Percentiles rank a stretch among this genome's conserved stretches.
phyloP scores from a whole-genome alignment of 2,888 invertebrate genomes.

The Autographa pulchrina region DNA sequence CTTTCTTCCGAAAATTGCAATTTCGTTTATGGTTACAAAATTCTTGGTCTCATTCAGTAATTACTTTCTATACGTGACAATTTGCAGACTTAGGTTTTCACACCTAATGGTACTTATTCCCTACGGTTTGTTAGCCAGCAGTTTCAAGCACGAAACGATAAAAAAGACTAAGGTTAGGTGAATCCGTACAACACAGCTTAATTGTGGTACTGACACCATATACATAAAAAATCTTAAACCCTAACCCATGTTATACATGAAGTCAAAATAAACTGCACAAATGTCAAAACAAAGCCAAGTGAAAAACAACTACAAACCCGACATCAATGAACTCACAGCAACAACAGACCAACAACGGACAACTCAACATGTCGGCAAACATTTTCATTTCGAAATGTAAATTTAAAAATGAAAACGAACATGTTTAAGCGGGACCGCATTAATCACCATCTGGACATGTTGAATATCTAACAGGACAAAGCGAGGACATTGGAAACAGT shows the following conservation, averaged over 20 bases:
- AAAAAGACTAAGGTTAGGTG: background rate
- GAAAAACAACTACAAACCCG: slow-evolving; percentile 7
- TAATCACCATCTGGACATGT: slow-evolving; percentile 56
- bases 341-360: slow-evolving; percentile 27
- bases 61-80: background rate
- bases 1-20: background rate
- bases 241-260: background rate
- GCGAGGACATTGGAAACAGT: slow-evolving; percentile 44
- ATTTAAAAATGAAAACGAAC: slow-evolving; percentile 57
- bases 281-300: slow-evolving; percentile 26
- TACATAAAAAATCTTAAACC: no score
- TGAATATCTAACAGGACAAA: slow-evolving; percentile 54
- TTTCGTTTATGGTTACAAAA: no score
- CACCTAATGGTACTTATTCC: background rate
- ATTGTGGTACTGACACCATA: no score
- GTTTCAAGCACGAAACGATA: background rate
- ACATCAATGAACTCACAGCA: slow-evolving; percentile 1
- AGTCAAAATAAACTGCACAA: slow-evolving; percentile 3
- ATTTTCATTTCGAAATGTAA: slow-evolving; percentile 59
- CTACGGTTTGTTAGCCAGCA: background rate
- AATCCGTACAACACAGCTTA: no score
- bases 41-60: background rate
- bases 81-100: background rate
- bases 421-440: slow-evolving; percentile 56
- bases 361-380: slow-evolving; percentile 42